A percentile compares a stretch with the other conserved stretches of the same genome.
Evolutionary conservation across 92 coral and sea anemone genomes (phyloP).

Genomic region (Bergia sp.): DNA sequence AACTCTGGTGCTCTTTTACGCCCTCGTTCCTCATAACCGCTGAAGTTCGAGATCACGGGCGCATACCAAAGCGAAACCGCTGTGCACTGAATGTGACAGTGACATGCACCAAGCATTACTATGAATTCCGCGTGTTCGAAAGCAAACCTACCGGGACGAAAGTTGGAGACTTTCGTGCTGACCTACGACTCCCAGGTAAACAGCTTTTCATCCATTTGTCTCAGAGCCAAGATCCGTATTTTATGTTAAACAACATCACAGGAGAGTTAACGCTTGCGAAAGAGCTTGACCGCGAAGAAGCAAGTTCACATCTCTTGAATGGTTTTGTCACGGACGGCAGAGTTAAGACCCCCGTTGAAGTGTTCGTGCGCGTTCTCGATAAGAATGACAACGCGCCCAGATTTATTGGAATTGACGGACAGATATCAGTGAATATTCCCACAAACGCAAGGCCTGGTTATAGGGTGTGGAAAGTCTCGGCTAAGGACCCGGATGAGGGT

Average conservation of each 20-base stretch:
- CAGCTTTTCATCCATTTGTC: constrained; percentile 56
- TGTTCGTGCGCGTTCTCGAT: constrained; percentile 64
- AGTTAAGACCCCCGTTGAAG: constrained; percentile 40
- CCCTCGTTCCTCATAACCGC: constrained; percentile 69
- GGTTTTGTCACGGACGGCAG: constrained; percentile 73
- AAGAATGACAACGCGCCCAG: constrained; percentile 81
- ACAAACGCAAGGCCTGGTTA: constrained; percentile 68
- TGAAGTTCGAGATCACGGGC: constrained; percentile 82
- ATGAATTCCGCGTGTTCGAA: constrained; percentile 73
- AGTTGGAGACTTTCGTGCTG: constrained; percentile 69
- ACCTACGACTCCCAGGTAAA: constrained; percentile 61
- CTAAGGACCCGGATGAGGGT: constrained; percentile 74
- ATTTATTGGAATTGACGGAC: constrained; percentile 66
- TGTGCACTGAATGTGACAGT: constrained; percentile 68
- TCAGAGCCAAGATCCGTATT: constrained; percentile 44
- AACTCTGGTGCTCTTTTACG: constrained; percentile 78
- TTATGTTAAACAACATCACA: constrained; percentile 64
- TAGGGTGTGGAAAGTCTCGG: constrained; percentile 64
- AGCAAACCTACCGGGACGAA: constrained; percentile 58
- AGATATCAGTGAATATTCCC: constrained; percentile 65
- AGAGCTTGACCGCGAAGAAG: constrained; percentile 80
- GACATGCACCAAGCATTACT: constrained; percentile 65
- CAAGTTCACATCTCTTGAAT: constrained; percentile 49
- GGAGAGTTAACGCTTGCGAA: constrained; percentile 69
- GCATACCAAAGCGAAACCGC: constrained; percentile 66